phyloP scores from a whole-genome alignment of 2,797 vertebrate genomes.

The Octomys mimax region DNA sequence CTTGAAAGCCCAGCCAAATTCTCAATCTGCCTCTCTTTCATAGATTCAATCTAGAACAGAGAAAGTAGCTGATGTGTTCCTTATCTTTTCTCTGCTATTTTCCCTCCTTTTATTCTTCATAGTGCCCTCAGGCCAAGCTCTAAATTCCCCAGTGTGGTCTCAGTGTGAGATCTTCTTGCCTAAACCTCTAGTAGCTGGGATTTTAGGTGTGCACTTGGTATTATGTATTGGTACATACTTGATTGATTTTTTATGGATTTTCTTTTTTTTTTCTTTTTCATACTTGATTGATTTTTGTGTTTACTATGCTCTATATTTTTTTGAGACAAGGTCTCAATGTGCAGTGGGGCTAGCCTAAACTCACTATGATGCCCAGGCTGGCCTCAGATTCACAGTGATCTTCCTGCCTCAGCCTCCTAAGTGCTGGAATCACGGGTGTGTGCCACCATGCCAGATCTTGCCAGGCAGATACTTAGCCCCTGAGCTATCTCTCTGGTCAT shows the following conservation, averaged over 20 bases:
- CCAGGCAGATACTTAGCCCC: too few species aligned
- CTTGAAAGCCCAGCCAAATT: not conserved
- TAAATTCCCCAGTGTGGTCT: not conserved
- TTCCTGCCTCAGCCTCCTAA: not conserved
- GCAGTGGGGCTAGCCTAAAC: not conserved
- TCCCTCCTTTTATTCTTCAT: not conserved
- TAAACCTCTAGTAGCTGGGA: not conserved
- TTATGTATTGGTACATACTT: not conserved
- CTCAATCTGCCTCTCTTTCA: slow-evolving; percentile 19
- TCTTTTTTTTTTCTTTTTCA: too few species aligned
- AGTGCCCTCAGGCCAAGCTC: not conserved
- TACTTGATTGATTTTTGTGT: not conserved
- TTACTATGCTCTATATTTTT: not conserved
- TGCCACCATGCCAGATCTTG: not conserved
- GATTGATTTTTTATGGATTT: not conserved
- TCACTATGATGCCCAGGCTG: not conserved
- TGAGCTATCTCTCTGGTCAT: too few species aligned
- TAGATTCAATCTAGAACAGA: slow-evolving; percentile 3
- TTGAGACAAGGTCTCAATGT: not conserved
- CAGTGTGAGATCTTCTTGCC: not conserved
- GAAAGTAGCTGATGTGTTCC: not conserved
- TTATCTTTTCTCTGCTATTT: not conserved
- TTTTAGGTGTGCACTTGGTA: not conserved
- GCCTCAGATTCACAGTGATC: not conserved
- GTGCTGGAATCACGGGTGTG: not conserved